Evolutionary conservation across 2,113 vertebrate species (phyloP).

Genomic region (Gymnocephalus cernua): DNA sequence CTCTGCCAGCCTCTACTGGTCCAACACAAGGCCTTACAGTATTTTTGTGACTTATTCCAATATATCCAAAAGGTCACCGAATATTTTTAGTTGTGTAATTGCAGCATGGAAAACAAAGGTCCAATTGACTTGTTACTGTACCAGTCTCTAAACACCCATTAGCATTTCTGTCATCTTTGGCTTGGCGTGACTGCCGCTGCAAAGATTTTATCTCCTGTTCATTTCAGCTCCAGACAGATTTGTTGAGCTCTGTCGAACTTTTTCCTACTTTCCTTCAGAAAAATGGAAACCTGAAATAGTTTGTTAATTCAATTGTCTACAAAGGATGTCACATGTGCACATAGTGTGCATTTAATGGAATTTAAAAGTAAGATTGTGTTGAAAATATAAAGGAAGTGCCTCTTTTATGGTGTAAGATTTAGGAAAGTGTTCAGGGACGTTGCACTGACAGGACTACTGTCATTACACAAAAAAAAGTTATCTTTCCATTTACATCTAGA

Average conservation of each 20-base stretch:
- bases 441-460: background rate
- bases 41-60: constrained; percentile 56
- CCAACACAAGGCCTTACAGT: constrained; percentile 52
- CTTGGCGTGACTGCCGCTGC: constrained; percentile 28
- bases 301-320: background rate
- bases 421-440: background rate
- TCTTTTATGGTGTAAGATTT: background rate
- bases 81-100: constrained; percentile 75
- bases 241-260: background rate
- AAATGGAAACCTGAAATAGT: constrained; percentile 19
- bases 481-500: background rate
- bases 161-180: constrained; percentile 58
- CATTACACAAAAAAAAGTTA: background rate
- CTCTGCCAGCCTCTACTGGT: constrained; percentile 23
- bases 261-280: constrained; percentile 25
- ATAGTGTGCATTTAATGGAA: background rate
- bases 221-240: constrained; percentile 48
- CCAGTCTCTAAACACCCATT: constrained; percentile 35
- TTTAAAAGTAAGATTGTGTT: background rate
- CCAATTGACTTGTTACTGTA: constrained; percentile 62
- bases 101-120: constrained; percentile 62
- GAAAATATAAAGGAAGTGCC: background rate
- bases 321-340: background rate
- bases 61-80: constrained; percentile 74
- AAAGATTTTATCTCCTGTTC: constrained; percentile 46